These are phyloP conservation scores for Hylaeus volcanicus DNA, from an alignment of 1,140 invertebrate species.

Conservation along the genomic window DNA sequence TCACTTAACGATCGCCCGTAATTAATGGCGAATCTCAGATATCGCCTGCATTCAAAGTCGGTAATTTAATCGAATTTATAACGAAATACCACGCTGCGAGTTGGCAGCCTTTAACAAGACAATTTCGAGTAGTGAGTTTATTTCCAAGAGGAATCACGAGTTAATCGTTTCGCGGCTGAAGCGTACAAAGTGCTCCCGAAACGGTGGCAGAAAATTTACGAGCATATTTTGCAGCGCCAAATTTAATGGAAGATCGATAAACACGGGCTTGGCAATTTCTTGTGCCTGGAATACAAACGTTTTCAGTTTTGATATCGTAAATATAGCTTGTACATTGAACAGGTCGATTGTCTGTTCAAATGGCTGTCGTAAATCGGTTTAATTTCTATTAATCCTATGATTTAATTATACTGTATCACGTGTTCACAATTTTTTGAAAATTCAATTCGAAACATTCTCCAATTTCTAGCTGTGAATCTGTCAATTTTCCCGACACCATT, in stretches of 20 bases:
- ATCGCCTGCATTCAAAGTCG: neutral
- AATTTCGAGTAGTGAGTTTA: neutral
- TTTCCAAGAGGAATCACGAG: neutral
- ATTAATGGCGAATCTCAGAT: conserved; percentile 27
- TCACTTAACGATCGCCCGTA: conserved; percentile 24
- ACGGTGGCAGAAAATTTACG: neutral
- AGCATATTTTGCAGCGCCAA: neutral
- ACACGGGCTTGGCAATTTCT: neutral
- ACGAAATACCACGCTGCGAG: too few species aligned
- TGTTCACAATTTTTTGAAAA: too few species aligned
- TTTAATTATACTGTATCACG: too few species aligned
- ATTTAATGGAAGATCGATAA: neutral
- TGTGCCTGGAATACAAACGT: neutral
- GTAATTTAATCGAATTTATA: neutral
- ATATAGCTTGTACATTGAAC: too few species aligned
- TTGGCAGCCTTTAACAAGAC: neutral
- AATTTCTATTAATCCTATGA: too few species aligned
- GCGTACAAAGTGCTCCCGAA: neutral
- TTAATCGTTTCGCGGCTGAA: neutral
- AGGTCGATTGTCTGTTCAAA: too few species aligned
- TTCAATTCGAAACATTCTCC: too few species aligned
- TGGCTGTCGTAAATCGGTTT: too few species aligned
- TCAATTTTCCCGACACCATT: too few species aligned
- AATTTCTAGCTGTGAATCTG: too few species aligned
- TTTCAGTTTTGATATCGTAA: too few species aligned